Base-by-base conservation (phyloP, 2,113 vertebrate genomes). In the Ceyx cyanopectus region DNA sequence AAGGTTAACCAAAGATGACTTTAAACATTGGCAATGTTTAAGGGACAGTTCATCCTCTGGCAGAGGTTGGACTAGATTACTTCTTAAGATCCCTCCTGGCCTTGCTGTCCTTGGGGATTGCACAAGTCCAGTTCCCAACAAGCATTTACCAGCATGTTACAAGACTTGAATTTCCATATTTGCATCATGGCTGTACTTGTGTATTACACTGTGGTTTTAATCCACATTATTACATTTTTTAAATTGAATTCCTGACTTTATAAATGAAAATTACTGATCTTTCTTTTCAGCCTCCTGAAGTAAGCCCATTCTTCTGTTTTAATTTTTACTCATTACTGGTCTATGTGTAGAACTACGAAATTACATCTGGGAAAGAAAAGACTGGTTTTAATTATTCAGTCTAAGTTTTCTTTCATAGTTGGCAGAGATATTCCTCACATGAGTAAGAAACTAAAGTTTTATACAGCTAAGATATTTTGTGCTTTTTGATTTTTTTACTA, bases 1-100 rank as follows among this genome's bases (percentile, higher is more conserved):
- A 30, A 90, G 81, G 40, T 72, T 62, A 65, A 93, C 81, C 77
- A 73, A 74, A 75, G 48, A 57, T 3, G 60, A 43, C 53, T 81
- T 70, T 60, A 78, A 84, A 56, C 22, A 40, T 7, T 68, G 81
- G 61, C 40, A 29, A 2, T 46, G 43, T 70, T 75, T 92, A 78
- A 84, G 65, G 66, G 61, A 72, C 15, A 78, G 43, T 86, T 96
- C 74, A 68, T 92, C 74, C 57, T 86, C 84, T 95, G 77, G 37
- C 40, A 86, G 57, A 83, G 46, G n/a, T 4, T 88, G 40, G n/a
- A 17, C 57, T 62, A 46, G 40, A 56, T 56, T 61, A 26, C 51
- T 88, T 65, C 50, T 41, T 50, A 41, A 58, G 63, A 70, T 78
- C 22, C 22, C 37, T 58, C 11, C 43, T 78, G 83, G 61, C 77